phyloP scores from a whole-genome alignment of 2,113 vertebrate genomes.

The Candoia aspera region DNA sequence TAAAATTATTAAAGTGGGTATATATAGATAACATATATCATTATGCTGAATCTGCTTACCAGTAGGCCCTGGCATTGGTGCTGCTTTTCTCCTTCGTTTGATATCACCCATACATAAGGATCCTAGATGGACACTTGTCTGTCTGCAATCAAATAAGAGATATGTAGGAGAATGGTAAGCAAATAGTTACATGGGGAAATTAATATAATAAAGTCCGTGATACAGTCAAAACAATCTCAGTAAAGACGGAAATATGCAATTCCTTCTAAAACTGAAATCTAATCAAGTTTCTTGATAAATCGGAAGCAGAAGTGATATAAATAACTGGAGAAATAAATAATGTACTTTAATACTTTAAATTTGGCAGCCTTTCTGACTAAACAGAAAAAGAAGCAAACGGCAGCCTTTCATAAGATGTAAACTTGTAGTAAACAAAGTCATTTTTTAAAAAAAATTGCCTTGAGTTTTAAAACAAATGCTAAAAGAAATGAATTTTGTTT shows the following conservation, averaged over 20 bases:
- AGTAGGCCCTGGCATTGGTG: conserved; percentile 87
- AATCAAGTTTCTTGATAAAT: conserved; percentile 91
- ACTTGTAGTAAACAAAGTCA: conserved; percentile 47
- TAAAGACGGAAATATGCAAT: conserved; percentile 75
- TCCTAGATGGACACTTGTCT: conserved; percentile 96
- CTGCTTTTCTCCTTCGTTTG: conserved; percentile 96
- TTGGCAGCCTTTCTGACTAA: conserved; percentile 85
- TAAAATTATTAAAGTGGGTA: conserved; percentile 2
- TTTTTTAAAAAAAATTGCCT: conserved; percentile 35
- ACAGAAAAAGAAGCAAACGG: conserved; percentile 72
- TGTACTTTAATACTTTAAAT: conserved; percentile 90
- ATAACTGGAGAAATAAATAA: conserved; percentile 86
- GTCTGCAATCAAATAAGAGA: conserved; percentile 84
- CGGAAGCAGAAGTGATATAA: conserved; percentile 87
- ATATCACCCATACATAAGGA: conserved; percentile 95
- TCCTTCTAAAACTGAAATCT: conserved; percentile 94
- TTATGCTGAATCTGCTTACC: conserved; percentile 77
- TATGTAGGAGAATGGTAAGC: conserved; percentile 67
- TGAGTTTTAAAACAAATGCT: conserved; percentile 13
- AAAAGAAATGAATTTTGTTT: background rate
- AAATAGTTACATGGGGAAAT: conserved; percentile 68
- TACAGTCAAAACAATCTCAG: conserved; percentile 76
- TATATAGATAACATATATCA: conserved; percentile 10
- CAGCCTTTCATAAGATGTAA: conserved; percentile 62
- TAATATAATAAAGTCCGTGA: conserved; percentile 70